Percentiles rank a stretch among this genome's conserved stretches.
phyloP scores from a whole-genome alignment of 2,113 vertebrate genomes.

The Chlorodrepanis virens region DNA sequence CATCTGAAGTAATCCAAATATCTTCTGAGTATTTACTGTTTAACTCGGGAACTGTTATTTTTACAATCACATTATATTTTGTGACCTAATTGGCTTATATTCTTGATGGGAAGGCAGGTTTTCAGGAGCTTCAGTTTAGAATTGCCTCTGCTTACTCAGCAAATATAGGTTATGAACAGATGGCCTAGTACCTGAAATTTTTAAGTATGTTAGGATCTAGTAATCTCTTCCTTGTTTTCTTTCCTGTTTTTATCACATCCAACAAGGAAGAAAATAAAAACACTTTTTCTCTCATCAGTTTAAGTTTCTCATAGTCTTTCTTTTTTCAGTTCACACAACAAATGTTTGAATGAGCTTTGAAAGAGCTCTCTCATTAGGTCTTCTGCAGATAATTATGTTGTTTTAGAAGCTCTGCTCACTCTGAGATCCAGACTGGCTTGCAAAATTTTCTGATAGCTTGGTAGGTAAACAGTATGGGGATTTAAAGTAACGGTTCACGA shows the following conservation, averaged over 20 bases:
- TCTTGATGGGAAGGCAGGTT: neutral
- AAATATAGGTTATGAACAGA: neutral
- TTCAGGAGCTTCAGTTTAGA: neutral
- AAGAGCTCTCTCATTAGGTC: neutral
- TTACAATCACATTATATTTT: neutral
- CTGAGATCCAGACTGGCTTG: neutral
- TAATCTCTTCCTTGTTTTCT: neutral
- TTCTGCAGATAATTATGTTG: neutral
- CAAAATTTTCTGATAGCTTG: neutral
- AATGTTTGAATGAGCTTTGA: neutral
- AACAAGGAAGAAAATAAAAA: neutral
- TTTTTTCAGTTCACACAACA: neutral
- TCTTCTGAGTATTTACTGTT: neutral
- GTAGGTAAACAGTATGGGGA: rapidly evolving
- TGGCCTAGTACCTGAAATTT: neutral
- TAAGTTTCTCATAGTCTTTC: neutral
- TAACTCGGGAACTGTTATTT: neutral
- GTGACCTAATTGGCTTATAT: neutral
- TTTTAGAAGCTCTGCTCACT: neutral
- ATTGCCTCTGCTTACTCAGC: neutral
- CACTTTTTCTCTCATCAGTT: neutral
- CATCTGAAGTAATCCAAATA: neutral
- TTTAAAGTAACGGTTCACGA: neutral
- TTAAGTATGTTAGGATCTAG: neutral
- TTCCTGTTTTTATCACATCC: neutral